Evolutionary conservation across 2,797 vertebrate species (phyloP), one percentile per base, ranked within the genome.

Genomic region (Acrossocheilus wenchowensis): DNA sequence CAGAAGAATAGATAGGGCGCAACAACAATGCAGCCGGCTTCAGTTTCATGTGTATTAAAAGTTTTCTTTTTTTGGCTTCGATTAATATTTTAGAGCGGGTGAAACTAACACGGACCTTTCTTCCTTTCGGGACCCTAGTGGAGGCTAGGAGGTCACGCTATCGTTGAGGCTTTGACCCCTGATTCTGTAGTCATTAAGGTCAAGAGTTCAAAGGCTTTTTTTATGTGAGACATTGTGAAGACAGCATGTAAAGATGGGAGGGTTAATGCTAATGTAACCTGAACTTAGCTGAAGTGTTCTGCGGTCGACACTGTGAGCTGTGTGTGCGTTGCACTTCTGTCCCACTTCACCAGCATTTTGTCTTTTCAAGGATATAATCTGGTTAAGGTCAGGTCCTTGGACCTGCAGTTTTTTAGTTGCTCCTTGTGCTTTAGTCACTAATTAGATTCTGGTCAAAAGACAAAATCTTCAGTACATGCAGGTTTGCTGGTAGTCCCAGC

Each of bases 1-100:
- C 45, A 66, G 54, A 60, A 86, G 84, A 90, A 89, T 82, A 90
- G 84, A 66, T 8, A 43, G 78, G 71, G 62, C 78, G 60, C 57
- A 90, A 79, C 87, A 87, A 85, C 89, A 90, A 85, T 88, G 86
- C 43, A 6, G 30, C 54, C 64, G 36, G 87, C 68, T 91, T 83
- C 43, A 36, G 90, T 91, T 90, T 89, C 88, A 86, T 52, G n/a
- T 82, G 52, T 88, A 86, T 89, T 89, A 87, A 90, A 87, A 89
- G 71, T 90, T 83, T 74, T 74, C 79, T 34, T 87, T 90, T 85
- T 85, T 85, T 72, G 36, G 43, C 50, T 75, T 57, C 2, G 17
- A 89, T 91, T 87, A 91, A 89, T 91, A 90, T 91, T 91, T 89
- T 88, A 90, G 50, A 57, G 71, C 66, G 11, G 66, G 64, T 86